Percentiles rank a stretch among this genome's conserved stretches.
Evolutionary conservation across 2,113 vertebrate genomes (phyloP).

Genomic region (Salvelinus alpinus): DNA sequence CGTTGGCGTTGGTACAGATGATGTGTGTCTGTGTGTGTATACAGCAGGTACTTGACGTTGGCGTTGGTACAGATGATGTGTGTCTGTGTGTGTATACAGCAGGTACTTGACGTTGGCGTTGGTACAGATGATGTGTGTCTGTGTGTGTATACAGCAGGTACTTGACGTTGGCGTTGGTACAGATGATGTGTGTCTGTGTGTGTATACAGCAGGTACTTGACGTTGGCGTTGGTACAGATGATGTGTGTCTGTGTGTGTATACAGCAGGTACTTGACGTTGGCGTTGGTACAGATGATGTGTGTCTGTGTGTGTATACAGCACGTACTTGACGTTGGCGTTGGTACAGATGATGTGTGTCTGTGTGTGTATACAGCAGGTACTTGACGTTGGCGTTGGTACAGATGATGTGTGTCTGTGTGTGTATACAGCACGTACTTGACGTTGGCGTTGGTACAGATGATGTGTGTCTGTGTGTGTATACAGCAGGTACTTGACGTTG

Average conservation of each 20-base stretch:
- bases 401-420: constrained; percentile 82
- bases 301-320: not conserved
- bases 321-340: constrained; percentile 98
- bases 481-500: constrained; percentile 89
- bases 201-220: no score
- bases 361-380: no score
- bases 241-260: constrained; percentile 66
- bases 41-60: no score
- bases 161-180: constrained; percentile 99
- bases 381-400: constrained; percentile 86
- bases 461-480: not conserved
- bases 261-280: not conserved
- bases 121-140: not conserved
- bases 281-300: not conserved
- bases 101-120: not conserved
- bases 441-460: not conserved
- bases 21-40: constrained; percentile 68
- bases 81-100: no score
- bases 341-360: constrained; percentile 90
- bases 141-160: constrained; percentile 67
- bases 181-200: constrained; percentile 82
- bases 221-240: constrained; percentile 98
- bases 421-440: not conserved
- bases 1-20: constrained; percentile 98
- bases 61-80: constrained; percentile 97